These are phyloP conservation scores for Tridacna gigas DNA, from an alignment of 2,888 invertebrate species.

Conservation along the genomic window DNA sequence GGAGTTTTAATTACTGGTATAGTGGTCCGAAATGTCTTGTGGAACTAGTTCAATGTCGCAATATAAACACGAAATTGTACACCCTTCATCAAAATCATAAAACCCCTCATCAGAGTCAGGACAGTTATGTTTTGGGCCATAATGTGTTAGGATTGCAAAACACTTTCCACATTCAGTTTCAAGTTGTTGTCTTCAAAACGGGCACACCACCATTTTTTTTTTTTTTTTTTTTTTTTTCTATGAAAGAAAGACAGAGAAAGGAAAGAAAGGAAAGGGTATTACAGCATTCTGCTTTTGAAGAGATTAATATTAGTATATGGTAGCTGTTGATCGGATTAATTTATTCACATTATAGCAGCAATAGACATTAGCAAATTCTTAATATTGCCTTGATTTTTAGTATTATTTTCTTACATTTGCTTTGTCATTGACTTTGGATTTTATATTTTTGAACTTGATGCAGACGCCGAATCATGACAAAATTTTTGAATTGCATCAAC, in stretches of 20 bases:
- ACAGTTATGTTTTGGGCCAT: too few species aligned
- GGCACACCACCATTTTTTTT: constrained; percentile 3
- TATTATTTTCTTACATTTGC: not conserved
- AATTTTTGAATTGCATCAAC: not conserved
- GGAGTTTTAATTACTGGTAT: too few species aligned
- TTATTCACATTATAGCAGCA: not conserved
- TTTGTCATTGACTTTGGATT: not conserved
- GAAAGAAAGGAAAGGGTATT: not conserved
- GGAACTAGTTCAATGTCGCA: too few species aligned
- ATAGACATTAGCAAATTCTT: not conserved
- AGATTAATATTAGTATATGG: not conserved
- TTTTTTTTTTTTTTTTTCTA: too few species aligned
- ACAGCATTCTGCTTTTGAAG: not conserved
- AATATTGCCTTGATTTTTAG: not conserved
- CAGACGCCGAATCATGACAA: not conserved
- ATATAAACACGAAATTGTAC: too few species aligned
- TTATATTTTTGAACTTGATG: not conserved
- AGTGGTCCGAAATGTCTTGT: too few species aligned
- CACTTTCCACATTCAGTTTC: not conserved
- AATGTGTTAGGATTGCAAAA: not conserved
- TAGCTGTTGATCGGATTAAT: not conserved
- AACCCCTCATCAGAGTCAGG: too few species aligned
- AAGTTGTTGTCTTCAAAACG: too few species aligned
- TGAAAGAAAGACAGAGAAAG: not conserved
- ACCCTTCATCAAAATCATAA: too few species aligned